A percentile compares a stretch with the other conserved stretches of the same genome.
These are phyloP conservation scores for Mesorhabditis spiculigera DNA, from an alignment of 2,888 invertebrate species.

Conservation along the genomic window DNA sequence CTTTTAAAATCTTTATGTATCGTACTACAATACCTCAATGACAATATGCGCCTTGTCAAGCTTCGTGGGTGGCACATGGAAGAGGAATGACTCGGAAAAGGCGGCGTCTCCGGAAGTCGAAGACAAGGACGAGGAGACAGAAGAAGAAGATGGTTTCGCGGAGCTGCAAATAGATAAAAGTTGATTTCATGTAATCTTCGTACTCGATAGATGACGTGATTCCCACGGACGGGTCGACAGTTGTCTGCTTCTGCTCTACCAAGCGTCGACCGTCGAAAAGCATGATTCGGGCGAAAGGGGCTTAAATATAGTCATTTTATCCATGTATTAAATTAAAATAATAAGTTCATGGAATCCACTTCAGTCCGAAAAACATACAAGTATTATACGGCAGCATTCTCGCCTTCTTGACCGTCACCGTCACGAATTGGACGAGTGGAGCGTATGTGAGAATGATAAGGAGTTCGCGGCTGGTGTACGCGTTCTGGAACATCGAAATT, in stretches of 20 bases:
- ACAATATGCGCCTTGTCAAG: conserved; percentile 44
- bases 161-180: conserved; percentile 22
- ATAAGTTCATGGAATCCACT: neutral
- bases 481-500: neutral
- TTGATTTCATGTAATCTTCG: neutral
- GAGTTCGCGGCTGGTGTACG: conserved; percentile 32
- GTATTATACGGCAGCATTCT: conserved; percentile 40
- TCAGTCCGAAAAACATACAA: conserved; percentile 21
- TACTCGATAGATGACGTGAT: conserved; percentile 34
- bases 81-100: conserved; percentile 49
- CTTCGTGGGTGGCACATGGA: conserved; percentile 41
- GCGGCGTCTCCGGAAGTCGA: conserved; percentile 36
- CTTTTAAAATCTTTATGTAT: neutral
- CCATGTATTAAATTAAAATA: neutral
- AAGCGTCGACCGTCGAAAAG: conserved; percentile 50
- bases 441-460: conserved; percentile 53
- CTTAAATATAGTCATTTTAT: conserved; percentile 19
- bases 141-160: conserved; percentile 38
- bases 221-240: conserved; percentile 38
- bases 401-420: conserved; percentile 54
- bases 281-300: conserved; percentile 48
- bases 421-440: conserved; percentile 50
- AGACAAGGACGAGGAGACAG: conserved; percentile 29
- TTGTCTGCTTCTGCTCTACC: conserved; percentile 51
- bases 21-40: conserved; percentile 37